phyloP scores from a whole-genome alignment of 2,888 invertebrate species.

The Melangyna quadrimaculata region DNA sequence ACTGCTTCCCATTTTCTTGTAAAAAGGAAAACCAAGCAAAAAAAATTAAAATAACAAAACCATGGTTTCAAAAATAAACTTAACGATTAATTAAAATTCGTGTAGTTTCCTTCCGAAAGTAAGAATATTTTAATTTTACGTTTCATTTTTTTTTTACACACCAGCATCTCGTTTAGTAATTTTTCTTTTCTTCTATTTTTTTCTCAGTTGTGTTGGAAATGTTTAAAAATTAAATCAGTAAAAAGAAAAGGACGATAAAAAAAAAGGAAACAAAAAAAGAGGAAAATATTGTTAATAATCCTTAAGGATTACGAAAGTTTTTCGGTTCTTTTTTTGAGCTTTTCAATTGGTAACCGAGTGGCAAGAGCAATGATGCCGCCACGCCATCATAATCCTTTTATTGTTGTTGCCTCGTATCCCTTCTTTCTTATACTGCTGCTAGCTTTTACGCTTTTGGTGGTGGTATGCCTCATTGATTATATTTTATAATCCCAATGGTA shows the following conservation, averaged over 20 bases:
- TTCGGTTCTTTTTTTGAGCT: slow-evolving; percentile 40
- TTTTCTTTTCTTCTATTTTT: neutral
- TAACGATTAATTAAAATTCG: slow-evolving; percentile 34
- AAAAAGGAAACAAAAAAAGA: slow-evolving; percentile 13
- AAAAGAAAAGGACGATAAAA: neutral
- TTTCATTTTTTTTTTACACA: neutral
- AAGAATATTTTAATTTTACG: slow-evolving; percentile 25
- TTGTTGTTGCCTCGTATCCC: neutral
- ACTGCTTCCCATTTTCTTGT: neutral
- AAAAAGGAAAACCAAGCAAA: neutral
- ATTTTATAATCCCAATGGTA: slow-evolving; percentile 65
- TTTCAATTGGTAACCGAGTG: slow-evolving; percentile 27
- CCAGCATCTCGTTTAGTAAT: neutral
- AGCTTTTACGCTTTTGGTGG: slow-evolving; percentile 51
- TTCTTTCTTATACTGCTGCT: slow-evolving; percentile 7
- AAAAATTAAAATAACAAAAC: neutral
- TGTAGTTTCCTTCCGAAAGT: slow-evolving; percentile 14
- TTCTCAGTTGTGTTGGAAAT: neutral
- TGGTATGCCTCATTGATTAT: slow-evolving; percentile 61
- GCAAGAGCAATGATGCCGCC: neutral
- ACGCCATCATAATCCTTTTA: slow-evolving; percentile 49
- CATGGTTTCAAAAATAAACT: neutral
- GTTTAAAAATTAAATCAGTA: slow-evolving; percentile 52
- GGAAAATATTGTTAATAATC: slow-evolving; percentile 59
- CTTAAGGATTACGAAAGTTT: slow-evolving; percentile 68